Percentiles rank a stretch among this genome's conserved stretches.
Conservation (phyloP, 1,140 invertebrate species). For the Neuroterus valhalla region DNA sequence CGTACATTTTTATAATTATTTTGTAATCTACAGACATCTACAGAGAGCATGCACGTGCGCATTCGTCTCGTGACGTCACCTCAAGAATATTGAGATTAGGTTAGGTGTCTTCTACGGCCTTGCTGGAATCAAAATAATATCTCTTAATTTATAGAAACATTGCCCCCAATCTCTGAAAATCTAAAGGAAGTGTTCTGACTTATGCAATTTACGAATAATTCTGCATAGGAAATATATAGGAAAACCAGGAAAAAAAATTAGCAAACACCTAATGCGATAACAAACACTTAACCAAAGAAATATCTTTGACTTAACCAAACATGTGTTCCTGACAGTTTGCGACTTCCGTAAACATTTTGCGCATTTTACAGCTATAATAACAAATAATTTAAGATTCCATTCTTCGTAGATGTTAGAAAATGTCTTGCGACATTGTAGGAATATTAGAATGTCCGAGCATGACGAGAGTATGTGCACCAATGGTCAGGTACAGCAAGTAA, state of each 20-base stretch:
- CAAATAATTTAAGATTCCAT: neutral
- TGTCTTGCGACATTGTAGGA: slow-evolving; percentile 76
- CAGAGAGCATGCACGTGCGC: slow-evolving; percentile 5
- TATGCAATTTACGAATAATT: no score
- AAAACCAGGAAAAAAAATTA: no score
- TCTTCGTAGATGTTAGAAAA: slow-evolving; percentile 36
- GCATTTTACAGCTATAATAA: neutral
- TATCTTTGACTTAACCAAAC: no score
- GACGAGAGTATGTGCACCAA: slow-evolving; percentile 92
- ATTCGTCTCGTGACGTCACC: neutral
- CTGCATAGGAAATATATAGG: no score
- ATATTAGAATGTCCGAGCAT: slow-evolving; percentile 79
- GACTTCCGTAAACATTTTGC: neutral
- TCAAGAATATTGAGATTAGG: no score
- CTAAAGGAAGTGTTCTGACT: no score
- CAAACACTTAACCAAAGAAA: no score
- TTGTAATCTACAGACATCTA: neutral
- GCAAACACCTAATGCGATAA: no score
- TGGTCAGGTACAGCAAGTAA: slow-evolving; percentile 97
- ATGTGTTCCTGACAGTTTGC: neutral
- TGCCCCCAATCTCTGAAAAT: no score
- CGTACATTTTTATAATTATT: slow-evolving; percentile 17
- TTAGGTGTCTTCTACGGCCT: neutral
- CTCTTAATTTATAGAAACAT: no score
- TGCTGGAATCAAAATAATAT: neutral